phyloP scores from a whole-genome alignment of 2,113 vertebrate genomes.

The Siniperca chuatsi region DNA sequence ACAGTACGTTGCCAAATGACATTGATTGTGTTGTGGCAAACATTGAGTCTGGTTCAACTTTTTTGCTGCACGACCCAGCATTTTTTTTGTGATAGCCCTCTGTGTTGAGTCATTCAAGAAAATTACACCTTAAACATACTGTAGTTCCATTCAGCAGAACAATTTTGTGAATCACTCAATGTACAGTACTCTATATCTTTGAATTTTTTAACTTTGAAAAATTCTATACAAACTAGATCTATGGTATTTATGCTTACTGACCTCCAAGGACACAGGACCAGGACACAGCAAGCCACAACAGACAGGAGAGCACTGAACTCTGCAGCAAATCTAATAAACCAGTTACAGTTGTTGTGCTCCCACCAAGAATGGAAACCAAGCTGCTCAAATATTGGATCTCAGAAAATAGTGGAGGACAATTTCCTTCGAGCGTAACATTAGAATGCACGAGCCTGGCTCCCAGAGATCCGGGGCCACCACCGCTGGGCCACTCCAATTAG shows the following conservation, averaged over 20 bases:
- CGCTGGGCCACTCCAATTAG: slow-evolving; percentile 87
- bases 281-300: slow-evolving; percentile 21
- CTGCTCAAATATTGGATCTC: slow-evolving; percentile 86
- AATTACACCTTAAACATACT: not conserved
- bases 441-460: slow-evolving; percentile 87
- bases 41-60: not conserved
- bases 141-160: not conserved
- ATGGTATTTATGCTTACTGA: slow-evolving; percentile 17
- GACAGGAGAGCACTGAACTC: slow-evolving; percentile 65
- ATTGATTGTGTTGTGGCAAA: not conserved
- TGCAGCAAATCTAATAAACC: slow-evolving; percentile 86
- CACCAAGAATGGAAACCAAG: slow-evolving; percentile 81
- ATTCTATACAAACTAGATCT: not conserved
- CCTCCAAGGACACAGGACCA: slow-evolving; percentile 13
- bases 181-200: too few species aligned
- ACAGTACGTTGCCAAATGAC: not conserved
- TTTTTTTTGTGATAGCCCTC: not conserved
- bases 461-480: slow-evolving; percentile 84
- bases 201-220: too few species aligned
- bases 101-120: not conserved
- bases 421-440: slow-evolving; percentile 92
- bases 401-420: slow-evolving; percentile 93
- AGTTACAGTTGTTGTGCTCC: slow-evolving; percentile 87
- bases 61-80: not conserved
- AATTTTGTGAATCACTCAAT: not conserved